Conservation (phyloP, 1,140 invertebrate species). For the Melitaea cinxia region DNA sequence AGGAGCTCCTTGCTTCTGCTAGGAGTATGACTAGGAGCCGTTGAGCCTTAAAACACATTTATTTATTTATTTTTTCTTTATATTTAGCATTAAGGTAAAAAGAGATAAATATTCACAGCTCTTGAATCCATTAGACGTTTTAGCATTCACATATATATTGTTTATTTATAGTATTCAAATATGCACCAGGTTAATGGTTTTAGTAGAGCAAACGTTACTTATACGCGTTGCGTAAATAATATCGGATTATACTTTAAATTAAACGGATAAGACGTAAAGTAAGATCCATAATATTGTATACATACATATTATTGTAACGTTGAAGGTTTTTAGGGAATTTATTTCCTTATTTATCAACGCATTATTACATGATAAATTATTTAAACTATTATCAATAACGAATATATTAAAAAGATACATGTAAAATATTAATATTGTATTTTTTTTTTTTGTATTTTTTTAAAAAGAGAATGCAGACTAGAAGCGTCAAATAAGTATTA, state of each 20-base stretch:
- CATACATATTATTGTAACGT: background rate
- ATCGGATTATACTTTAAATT: slow-evolving; percentile 5
- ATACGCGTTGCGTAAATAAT: background rate
- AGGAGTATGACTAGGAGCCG: too few relatives aligned
- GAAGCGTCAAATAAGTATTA: too few relatives aligned
- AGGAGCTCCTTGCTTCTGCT: too few relatives aligned
- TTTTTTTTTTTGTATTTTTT: too few relatives aligned
- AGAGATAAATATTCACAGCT: background rate
- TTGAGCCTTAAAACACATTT: background rate
- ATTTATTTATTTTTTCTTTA: background rate
- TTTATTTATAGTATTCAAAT: slow-evolving; percentile 5
- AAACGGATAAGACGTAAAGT: slow-evolving; percentile 1
- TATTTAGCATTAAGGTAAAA: background rate
- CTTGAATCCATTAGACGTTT: background rate
- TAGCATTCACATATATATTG: background rate
- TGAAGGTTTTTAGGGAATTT: background rate
- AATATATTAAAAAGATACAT: too few relatives aligned
- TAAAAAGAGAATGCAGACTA: too few relatives aligned
- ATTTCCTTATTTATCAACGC: too few relatives aligned
- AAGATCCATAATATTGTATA: background rate
- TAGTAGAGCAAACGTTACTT: slow-evolving; percentile 4
- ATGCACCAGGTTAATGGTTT: slow-evolving; percentile 2
- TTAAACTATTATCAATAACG: too few relatives aligned
- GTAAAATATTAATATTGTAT: too few relatives aligned
- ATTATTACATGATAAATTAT: too few relatives aligned